These are phyloP conservation scores for Psammodynastes pulverulentus DNA, from an alignment of 2,113 vertebrate genomes.

Conservation along the genomic window DNA sequence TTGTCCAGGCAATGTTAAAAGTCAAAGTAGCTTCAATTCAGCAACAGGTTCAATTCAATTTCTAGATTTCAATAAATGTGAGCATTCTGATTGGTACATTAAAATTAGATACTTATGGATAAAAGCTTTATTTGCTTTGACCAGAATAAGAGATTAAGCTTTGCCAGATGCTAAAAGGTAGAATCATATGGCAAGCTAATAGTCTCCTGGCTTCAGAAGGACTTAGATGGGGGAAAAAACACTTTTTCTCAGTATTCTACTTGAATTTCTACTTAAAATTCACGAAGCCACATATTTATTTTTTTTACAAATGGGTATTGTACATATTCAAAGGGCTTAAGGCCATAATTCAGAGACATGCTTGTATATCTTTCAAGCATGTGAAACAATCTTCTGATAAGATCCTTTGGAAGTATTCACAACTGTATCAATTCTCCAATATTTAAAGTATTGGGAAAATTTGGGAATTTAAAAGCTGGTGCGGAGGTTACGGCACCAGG, in stretches of 20 bases:
- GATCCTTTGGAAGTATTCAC: not conserved
- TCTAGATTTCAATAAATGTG: not conserved
- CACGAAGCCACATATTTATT: not conserved
- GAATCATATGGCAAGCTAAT: not conserved
- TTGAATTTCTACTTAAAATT: not conserved
- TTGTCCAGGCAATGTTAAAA: not conserved
- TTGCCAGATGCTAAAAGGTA: not conserved
- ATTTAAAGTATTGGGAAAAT: not conserved
- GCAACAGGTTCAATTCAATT: not conserved
- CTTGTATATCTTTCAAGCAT: not conserved
- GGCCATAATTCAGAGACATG: not conserved
- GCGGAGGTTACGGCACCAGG: not conserved
- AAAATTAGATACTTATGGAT: not conserved
- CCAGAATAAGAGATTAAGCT: not conserved
- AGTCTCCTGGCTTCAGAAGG: not conserved
- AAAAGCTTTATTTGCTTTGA: not conserved
- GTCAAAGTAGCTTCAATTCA: not conserved
- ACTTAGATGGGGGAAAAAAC: not conserved
- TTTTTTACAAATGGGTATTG: too few species aligned
- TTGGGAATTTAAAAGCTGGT: not conserved
- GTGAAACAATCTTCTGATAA: not conserved
- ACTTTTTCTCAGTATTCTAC: not conserved
- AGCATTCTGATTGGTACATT: not conserved
- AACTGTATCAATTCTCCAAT: not conserved
- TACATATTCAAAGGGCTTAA: not conserved